Base-by-base conservation (phyloP, 2,888 invertebrate species). In the Calephelis perditalis region DNA sequence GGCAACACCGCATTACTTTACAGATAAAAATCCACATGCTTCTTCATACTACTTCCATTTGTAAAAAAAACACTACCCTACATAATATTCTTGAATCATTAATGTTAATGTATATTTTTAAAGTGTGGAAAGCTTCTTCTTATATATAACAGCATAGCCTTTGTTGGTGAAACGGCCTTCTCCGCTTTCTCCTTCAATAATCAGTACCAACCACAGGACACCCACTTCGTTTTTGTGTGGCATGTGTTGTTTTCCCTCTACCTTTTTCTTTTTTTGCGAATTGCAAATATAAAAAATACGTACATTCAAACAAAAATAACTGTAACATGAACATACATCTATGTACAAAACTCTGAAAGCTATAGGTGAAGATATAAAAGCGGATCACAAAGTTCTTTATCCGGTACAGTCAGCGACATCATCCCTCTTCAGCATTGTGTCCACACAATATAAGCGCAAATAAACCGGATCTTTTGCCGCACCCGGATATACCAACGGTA, bases 371-470 rank as follows among this genome's bases (percentile, higher is more conserved):
- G 49, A 49, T 49, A 52, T 35, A 52, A 52, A 35, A 52, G 26
- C 5, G 49, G 49, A 52, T 52, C 52, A 64, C 62, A 64, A 55
- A 55, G 64, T 44, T 57, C 15, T 40, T 57, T 57, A 57, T 57
- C 57, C 57, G 62, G 66, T 63, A 63, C 66, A 70, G 72, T 65
- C 69, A 71, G 75, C 75, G 76, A 72, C 74, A 70, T 74, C 74
- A 78, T 77, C 76, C 73, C 71, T 72, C 71, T 73, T 78, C 76
- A 88, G 88, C 81, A 86, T 86, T 86, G 84, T 84, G 87, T 87
- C 87, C 86, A 86, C 87, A 89, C 89, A 89, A 89, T 89, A 86
- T 84, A 80, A 75, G 84, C 82, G 85, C 89, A 89, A 89, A 89
- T 88, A 89, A 85, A 85, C 85, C 83, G 81, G 81, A 78, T 81